Base-by-base conservation (phyloP, 2,888 invertebrate species). In the Desoria tigrina region DNA sequence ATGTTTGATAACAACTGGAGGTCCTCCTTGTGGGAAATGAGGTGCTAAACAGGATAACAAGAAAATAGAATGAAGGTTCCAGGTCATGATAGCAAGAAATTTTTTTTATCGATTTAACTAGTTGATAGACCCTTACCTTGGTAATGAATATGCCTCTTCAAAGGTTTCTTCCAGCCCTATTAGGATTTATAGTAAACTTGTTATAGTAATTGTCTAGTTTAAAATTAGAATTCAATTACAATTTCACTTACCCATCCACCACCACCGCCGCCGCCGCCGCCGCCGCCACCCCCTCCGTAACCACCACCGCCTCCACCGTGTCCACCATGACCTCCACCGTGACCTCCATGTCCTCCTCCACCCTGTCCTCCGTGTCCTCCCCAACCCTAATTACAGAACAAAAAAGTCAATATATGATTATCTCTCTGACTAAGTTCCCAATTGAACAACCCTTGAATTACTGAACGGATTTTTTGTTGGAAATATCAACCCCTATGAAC, bases 91-190 rank as follows among this genome's bases (percentile, higher is more conserved):
- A n/a, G n/a, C n/a, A n/a, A n/a, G n/a, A n/a, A n/a, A 32, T 32
- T 32, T 32, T 32, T 32, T 32, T 32, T 7, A 32, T 32, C 11
- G 32, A 4, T 32, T 32, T 32, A 32, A 32, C 32, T 32, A 32
- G 11, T 32, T 32, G 4, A 32, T 32, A 32, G 11, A 32, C 4
- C 11, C 11, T 18, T 45, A 45, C 45, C 45, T 45, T 45, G 6
- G 63, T 66, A 66, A 57, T 67, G 67, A 61, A 67, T 53, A 54
- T 67, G 67, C 14, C 61, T 61, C 53, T 64, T 68, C 55, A 62
- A 57, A 27, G 64, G 65, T 32, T 68, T 68, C 58, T 65, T 62
- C 68, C 68, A 68, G 6, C 71, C 69, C 72, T 67, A 69, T 28
- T 67, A 32, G 11, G 11, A n/a, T n/a, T n/a, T n/a, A n/a, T n/a